Conservation (phyloP, 2,113 vertebrate species). For the Colistium nudipinnis region DNA sequence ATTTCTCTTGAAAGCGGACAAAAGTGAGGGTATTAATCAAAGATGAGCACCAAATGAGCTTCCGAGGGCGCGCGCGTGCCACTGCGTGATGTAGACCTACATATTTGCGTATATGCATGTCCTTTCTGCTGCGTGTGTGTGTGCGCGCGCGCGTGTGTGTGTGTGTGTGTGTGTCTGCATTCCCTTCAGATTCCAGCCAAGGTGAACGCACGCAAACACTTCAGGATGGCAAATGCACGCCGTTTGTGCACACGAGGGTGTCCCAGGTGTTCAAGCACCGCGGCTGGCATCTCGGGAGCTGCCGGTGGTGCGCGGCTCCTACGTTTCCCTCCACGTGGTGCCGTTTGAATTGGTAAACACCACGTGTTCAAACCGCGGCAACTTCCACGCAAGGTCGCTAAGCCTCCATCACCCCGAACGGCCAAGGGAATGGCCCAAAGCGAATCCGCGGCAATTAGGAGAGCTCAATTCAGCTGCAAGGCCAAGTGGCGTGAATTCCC, state of each 20-base stretch:
- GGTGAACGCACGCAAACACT: too few species aligned
- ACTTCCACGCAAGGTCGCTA: neutral
- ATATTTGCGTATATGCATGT: conserved; percentile 6
- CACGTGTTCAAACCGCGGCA: neutral
- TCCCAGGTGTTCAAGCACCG: too few species aligned
- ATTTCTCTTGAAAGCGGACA: conserved; percentile 2
- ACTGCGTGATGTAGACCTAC: neutral
- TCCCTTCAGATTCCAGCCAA: too few species aligned
- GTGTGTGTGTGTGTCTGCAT: too few species aligned
- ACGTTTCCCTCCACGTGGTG: neutral
- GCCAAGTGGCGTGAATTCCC: conserved; percentile 10
- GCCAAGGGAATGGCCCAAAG: conserved; percentile 11
- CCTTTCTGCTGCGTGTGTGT: conserved; percentile 47
- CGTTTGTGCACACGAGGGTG: too few species aligned
- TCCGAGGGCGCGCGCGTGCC: too few species aligned
- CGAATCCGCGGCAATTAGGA: conserved; percentile 16
- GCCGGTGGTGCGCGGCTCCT: neutral
- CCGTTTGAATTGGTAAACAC: neutral
- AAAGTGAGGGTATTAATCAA: conserved; percentile 32
- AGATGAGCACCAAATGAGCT: conserved; percentile 25
- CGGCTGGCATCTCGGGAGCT: neutral
- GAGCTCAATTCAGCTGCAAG: conserved; percentile 19
- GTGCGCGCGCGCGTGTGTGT: too few species aligned
- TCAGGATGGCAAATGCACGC: too few species aligned
- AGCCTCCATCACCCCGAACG: neutral